These are phyloP conservation scores for Agapornis roseicollis DNA, from an alignment of 2,113 vertebrate genomes.

Conservation along the genomic window DNA sequence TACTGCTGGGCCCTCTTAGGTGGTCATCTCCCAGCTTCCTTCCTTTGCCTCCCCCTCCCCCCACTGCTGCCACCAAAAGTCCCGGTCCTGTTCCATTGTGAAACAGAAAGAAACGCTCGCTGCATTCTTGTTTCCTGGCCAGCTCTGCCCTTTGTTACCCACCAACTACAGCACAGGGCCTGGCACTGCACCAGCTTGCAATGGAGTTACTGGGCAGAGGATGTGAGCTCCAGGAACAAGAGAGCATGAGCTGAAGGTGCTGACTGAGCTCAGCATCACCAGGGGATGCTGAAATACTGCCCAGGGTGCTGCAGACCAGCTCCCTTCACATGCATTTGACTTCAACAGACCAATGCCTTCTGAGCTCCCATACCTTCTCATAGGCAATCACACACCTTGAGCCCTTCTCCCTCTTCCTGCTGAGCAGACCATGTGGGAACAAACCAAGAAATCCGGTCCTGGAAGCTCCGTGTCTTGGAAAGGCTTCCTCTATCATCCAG, in stretches of 20 bases:
- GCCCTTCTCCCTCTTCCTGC: background rate
- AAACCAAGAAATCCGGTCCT: background rate
- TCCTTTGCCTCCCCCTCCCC: background rate
- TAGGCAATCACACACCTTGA: rapidly evolving
- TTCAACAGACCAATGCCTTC: rapidly evolving
- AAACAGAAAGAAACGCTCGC: background rate
- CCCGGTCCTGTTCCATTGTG: background rate
- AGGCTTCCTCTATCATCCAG: background rate
- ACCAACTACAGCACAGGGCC: background rate
- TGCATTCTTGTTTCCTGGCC: slow-evolving; percentile 24
- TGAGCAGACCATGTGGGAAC: background rate
- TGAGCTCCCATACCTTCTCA: background rate
- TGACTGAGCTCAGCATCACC: rapidly evolving
- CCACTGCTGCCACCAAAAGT: background rate
- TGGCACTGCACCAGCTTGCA: background rate
- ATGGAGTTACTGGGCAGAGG: background rate
- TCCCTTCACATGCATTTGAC: background rate
- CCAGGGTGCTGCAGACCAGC: background rate
- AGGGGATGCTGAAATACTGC: background rate
- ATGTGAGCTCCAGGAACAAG: background rate
- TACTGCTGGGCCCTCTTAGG: background rate
- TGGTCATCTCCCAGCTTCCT: background rate
- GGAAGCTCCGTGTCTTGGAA: background rate
- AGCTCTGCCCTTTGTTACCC: slow-evolving; percentile 21
- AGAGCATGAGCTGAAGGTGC: background rate